phyloP scores from a whole-genome alignment of 2,113 vertebrate species.

The Barbus barbus region DNA sequence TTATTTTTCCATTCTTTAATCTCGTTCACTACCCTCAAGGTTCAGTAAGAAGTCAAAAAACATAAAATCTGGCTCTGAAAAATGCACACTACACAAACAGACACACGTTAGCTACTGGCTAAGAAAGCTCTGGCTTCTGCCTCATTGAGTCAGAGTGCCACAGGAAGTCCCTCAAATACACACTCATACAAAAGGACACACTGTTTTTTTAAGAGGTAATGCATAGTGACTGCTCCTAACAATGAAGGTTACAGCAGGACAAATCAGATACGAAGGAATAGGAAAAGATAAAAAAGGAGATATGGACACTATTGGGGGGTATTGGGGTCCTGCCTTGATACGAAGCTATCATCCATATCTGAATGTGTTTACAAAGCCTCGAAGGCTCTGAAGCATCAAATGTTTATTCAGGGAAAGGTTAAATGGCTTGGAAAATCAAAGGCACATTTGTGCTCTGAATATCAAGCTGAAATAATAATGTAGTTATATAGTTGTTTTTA shows the following conservation, averaged over 20 bases:
- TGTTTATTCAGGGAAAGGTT: not conserved
- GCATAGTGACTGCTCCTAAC: not conserved
- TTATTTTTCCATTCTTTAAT: not conserved
- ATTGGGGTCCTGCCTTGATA: not conserved
- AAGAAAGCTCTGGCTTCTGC: constrained; percentile 30
- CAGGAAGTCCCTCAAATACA: constrained; percentile 13
- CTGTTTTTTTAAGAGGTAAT: not conserved
- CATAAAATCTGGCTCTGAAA: constrained; percentile 62
- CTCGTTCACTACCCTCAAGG: constrained; percentile 9
- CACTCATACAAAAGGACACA: not conserved
- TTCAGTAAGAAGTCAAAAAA: constrained; percentile 58
- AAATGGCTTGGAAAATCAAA: not conserved
- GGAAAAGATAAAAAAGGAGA: not conserved
- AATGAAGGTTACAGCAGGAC: constrained; percentile 17
- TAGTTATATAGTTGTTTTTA: not conserved
- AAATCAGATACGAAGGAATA: not conserved
- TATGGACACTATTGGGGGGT: not conserved
- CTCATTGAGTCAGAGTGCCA: constrained; percentile 24
- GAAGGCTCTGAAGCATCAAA: not conserved
- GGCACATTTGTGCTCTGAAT: not conserved
- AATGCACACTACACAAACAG: constrained; percentile 22
- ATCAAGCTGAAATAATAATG: not conserved
- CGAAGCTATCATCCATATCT: not conserved
- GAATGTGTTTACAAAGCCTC: not conserved
- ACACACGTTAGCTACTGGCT: constrained; percentile 28